A percentile compares a stretch with the other conserved stretches of the same genome.
Evolutionary conservation across 2,888 invertebrate genomes (phyloP).

Genomic region (Geophilus truncorum): DNA sequence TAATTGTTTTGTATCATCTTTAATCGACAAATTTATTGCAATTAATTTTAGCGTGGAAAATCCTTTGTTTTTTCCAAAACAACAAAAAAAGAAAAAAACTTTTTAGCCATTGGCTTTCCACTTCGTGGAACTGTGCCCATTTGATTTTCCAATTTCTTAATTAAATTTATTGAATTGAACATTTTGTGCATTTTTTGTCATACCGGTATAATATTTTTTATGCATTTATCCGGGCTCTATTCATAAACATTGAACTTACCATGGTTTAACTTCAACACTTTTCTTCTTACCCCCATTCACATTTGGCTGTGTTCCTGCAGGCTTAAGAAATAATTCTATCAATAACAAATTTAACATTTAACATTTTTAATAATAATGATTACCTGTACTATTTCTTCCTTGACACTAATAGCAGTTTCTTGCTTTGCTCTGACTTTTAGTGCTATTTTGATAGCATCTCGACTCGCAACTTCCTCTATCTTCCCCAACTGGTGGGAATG

Average conservation of each 20-base stretch:
- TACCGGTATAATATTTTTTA: too few species aligned
- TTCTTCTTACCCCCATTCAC: not conserved
- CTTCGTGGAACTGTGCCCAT: too few species aligned
- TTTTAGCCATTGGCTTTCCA: too few species aligned
- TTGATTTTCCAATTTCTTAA: too few species aligned
- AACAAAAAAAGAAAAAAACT: too few species aligned
- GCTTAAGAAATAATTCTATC: not conserved
- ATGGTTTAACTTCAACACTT: not conserved
- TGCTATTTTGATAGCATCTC: constrained; percentile 37
- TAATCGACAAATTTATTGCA: too few species aligned
- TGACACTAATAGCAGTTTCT: constrained; percentile 39
- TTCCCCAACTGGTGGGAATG: constrained; percentile 41
- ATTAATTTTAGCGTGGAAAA: too few species aligned
- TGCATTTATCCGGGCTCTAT: too few species aligned
- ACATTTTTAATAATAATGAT: not conserved
- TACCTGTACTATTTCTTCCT: not conserved
- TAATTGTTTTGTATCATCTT: too few species aligned
- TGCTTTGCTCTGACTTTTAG: constrained; percentile 38
- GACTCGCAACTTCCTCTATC: constrained; percentile 40
- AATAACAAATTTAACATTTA: not conserved
- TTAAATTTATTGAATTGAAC: not conserved
- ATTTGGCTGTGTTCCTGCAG: constrained; percentile 17
- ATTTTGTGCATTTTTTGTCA: not conserved
- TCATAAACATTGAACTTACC: too few species aligned
- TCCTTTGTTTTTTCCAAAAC: too few species aligned